Conservation (phyloP, 1,140 invertebrate species). For the Diorhabda sublineata region DNA sequence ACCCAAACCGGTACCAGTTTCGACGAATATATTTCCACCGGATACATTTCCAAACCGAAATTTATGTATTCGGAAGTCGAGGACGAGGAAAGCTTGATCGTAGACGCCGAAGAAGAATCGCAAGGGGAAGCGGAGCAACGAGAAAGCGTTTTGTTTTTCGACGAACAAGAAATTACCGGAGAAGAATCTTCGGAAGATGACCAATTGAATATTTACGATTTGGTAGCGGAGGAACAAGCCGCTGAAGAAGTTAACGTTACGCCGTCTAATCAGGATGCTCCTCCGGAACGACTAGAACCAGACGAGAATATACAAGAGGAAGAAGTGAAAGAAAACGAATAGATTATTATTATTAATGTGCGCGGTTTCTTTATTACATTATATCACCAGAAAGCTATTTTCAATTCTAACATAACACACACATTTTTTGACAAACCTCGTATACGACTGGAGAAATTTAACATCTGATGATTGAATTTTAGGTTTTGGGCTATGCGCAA, state of each 20-base stretch:
- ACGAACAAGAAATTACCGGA: slow-evolving; percentile 37
- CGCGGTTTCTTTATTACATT: too few species aligned
- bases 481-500: too few species aligned
- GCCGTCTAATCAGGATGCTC: too few species aligned
- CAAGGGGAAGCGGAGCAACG: slow-evolving; percentile 25
- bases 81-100: slow-evolving; percentile 13
- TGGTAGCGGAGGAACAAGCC: slow-evolving; percentile 8
- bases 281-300: too few species aligned
- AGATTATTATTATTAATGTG: too few species aligned
- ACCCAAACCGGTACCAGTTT: slow-evolving; percentile 38
- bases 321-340: too few species aligned
- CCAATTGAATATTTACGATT: slow-evolving; percentile 33
- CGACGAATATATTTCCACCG: slow-evolving; percentile 33
- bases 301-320: too few species aligned
- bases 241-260: neutral
- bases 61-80: slow-evolving; percentile 13
- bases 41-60: slow-evolving; percentile 7
- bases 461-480: too few species aligned
- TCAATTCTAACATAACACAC: too few species aligned
- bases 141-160: slow-evolving; percentile 37
- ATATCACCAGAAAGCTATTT: too few species aligned
- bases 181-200: slow-evolving; percentile 41
- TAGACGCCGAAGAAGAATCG: slow-evolving; percentile 27
- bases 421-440: too few species aligned
- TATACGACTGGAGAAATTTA: too few species aligned